A percentile compares a stretch with the other conserved stretches of the same genome.
phyloP scores from a whole-genome alignment of 2,888 invertebrate species.

The Coenonympha glycerion region DNA sequence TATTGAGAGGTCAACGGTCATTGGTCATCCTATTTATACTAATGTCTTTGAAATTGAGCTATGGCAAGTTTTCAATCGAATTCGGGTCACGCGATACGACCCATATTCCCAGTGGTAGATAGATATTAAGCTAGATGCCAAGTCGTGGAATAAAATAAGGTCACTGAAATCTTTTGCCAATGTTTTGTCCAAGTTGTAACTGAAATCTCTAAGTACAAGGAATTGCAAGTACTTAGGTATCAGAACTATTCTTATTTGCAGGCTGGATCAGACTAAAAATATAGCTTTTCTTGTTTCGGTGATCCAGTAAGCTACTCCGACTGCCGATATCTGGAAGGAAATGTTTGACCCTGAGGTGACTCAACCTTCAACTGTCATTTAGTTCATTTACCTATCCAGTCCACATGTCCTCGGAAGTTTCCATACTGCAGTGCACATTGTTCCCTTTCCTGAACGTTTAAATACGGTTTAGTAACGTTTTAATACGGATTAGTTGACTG shows the following conservation, averaged over 20 bases:
- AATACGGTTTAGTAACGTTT: too few relatives aligned
- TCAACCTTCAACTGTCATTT: background rate
- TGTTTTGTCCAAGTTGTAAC: background rate
- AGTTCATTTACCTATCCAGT: too few relatives aligned
- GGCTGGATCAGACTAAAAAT: background rate
- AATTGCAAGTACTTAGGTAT: background rate
- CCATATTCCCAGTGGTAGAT: conserved; percentile 13
- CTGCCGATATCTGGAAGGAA: background rate
- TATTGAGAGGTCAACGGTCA: too few relatives aligned
- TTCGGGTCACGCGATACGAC: conserved; percentile 4
- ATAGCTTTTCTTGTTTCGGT: background rate
- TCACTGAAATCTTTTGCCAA: conserved; percentile 7
- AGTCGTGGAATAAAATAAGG: conserved; percentile 11
- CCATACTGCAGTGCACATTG: background rate
- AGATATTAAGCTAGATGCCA: conserved; percentile 6
- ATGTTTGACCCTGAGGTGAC: background rate
- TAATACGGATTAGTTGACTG: too few relatives aligned
- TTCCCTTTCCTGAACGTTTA: background rate
- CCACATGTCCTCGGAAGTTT: background rate
- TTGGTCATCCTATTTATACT: too few relatives aligned
- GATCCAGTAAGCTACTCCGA: background rate
- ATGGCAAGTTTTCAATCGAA: background rate
- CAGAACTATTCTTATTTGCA: background rate
- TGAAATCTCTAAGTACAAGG: background rate
- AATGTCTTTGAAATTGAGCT: too few relatives aligned